Conservation (phyloP, 2,113 vertebrate species). For the Glaucidium brasilianum region DNA sequence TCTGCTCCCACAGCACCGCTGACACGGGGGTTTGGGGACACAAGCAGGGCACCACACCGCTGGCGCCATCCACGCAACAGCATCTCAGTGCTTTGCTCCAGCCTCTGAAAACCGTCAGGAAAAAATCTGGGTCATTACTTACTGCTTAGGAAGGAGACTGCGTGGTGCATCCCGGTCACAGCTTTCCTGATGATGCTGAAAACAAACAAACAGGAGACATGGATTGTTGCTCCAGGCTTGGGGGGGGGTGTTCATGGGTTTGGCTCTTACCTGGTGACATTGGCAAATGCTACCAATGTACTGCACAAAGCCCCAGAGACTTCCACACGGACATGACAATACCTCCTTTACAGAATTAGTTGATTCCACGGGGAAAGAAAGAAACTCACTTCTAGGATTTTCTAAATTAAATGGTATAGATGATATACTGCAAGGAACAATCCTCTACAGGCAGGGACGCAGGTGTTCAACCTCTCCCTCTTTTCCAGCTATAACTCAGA, state of each 20-base stretch:
- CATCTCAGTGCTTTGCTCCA: not conserved
- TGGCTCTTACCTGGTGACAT: not conserved
- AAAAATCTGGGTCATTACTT: not conserved
- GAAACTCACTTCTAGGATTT: not conserved
- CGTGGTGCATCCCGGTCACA: not conserved
- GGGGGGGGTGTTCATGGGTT: not conserved
- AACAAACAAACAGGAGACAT: not conserved
- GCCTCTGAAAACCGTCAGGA: not conserved
- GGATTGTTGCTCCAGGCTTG: not conserved
- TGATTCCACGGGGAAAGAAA: not conserved
- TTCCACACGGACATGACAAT: not conserved
- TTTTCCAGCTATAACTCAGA: not conserved
- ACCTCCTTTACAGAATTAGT: not conserved
- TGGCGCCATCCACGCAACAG: not conserved
- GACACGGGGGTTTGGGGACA: not conserved
- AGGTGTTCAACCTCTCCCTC: not conserved
- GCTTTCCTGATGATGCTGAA: not conserved
- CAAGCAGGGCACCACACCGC: not conserved
- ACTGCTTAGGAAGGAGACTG: not conserved
- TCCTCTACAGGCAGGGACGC: not conserved
- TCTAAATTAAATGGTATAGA: not conserved
- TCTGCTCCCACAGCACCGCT: not conserved
- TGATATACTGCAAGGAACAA: not conserved
- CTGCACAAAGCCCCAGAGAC: not conserved
- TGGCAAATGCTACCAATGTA: not conserved